These are phyloP conservation scores for Helarctos malayanus DNA, from an alignment of 2,797 vertebrate species.

Conservation along the genomic window DNA sequence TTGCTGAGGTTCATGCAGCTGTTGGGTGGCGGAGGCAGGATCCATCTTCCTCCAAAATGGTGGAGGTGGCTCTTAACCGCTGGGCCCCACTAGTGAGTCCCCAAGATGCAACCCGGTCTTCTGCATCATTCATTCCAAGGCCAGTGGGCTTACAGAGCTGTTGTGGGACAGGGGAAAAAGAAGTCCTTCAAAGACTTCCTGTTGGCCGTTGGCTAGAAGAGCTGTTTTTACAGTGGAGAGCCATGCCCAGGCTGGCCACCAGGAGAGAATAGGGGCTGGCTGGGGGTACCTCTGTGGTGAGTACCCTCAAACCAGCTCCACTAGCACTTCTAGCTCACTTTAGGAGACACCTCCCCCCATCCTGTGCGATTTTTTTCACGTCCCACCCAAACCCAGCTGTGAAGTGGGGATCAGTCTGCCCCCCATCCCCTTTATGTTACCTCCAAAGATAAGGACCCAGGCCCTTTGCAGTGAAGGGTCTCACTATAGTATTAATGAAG, in stretches of 20 bases:
- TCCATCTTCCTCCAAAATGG: background rate
- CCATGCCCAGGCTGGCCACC: background rate
- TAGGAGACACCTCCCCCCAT: background rate
- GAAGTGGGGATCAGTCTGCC: background rate
- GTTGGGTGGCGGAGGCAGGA: background rate
- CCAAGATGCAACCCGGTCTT: background rate
- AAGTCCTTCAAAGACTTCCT: background rate
- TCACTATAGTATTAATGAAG: background rate
- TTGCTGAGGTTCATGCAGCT: background rate
- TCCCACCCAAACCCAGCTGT: background rate
- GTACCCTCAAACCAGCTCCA: background rate
- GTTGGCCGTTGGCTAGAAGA: constrained; percentile 6
- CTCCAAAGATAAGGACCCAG: background rate
- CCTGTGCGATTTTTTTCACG: background rate
- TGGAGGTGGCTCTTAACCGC: background rate
- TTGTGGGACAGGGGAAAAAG: background rate
- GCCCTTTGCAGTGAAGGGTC: background rate
- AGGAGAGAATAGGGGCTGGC: background rate
- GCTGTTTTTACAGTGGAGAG: background rate
- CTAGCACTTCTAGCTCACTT: background rate
- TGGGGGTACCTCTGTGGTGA: background rate
- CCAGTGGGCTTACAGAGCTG: background rate
- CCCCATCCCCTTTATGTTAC: background rate
- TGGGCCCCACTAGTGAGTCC: background rate
- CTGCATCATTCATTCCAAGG: background rate